These are phyloP conservation scores for Andrena cerasifolii DNA, from an alignment of 1,140 invertebrate species.

Conservation along the genomic window DNA sequence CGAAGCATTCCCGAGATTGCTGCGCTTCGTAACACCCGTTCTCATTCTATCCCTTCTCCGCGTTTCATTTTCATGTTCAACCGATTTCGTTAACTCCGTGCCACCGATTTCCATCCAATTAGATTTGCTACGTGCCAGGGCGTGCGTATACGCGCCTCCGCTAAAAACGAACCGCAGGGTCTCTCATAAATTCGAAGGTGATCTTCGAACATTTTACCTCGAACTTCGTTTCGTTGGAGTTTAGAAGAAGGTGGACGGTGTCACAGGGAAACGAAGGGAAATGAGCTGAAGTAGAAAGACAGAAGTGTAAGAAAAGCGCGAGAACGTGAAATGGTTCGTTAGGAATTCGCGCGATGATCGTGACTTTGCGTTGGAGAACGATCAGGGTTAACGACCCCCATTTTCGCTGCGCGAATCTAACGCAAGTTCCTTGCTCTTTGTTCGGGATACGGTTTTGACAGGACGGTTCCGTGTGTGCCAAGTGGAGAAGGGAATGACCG, in stretches of 20 bases:
- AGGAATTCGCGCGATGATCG: not conserved
- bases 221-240: too few species aligned
- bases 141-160: too few species aligned
- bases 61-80: conserved; percentile 53
- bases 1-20: conserved; percentile 76
- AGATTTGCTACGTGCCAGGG: not conserved
- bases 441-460: conserved; percentile 46
- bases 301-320: too few species aligned
- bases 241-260: too few species aligned
- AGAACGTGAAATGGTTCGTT: too few species aligned
- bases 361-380: not conserved
- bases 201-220: too few species aligned
- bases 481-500: conserved; percentile 51
- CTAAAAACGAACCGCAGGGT: too few species aligned
- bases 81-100: not conserved
- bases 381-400: conserved; percentile 14
- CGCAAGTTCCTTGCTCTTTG: conserved; percentile 52
- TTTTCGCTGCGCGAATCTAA: not conserved
- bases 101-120: not conserved
- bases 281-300: too few species aligned
- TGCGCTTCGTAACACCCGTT: conserved; percentile 76
- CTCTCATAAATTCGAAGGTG: too few species aligned
- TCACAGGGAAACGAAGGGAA: too few species aligned
- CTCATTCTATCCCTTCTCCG: conserved; percentile 70
- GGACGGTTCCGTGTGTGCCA: conserved; percentile 32